Evolutionary conservation across 2,888 invertebrate species (phyloP), one percentile per base, ranked within the genome.

Genomic region (Augiades crinisus): DNA sequence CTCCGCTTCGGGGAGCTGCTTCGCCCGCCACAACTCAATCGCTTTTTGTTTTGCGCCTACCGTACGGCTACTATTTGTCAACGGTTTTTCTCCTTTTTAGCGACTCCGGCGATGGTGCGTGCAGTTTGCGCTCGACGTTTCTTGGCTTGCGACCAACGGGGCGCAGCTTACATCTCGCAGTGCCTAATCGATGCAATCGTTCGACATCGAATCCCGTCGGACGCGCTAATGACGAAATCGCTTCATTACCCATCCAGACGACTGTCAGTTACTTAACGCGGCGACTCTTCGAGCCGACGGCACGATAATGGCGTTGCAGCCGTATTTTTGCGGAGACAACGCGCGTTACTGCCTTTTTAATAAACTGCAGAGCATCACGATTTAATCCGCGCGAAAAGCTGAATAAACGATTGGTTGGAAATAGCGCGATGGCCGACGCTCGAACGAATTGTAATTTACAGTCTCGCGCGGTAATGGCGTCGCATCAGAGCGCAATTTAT

Each of bases 401-500:
- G 81, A 75, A 63, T 81, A 82, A 82, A 79, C 78, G 81, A 69
- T 70, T 70, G 81, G 69, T 69, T 72, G 73, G 72, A 70, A 69
- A 73, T 72, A 67, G 71, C 69, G 66, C 58, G 69, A 69, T 68
- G 66, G 72, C 69, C 66, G 63, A 71, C 68, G 67, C 67, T 69
- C 75, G 70, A 73, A 74, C 81, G 81, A 78, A 83, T 78, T 81
- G 88, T 86, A 85, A 88, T 87, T 85, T 86, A 85, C 85, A 75
- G 79, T 68, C 74, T 58, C 72, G 75, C 69, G 45, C 75, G 67
- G 80, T 87, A 87, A 88, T 87, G 83, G 85, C 78, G 78, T 72
- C 78, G 81, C 84, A 85, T 88, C 88, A 85, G 74, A 76, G 74
- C 68, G 74, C 84, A 85, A 87, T 88, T 88, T 87, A 86, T 88